Percentiles rank a stretch among this genome's conserved stretches.
These are phyloP conservation scores for Heteromormyrus szaboi DNA, from an alignment of 2,797 vertebrate genomes.

Conservation along the genomic window DNA sequence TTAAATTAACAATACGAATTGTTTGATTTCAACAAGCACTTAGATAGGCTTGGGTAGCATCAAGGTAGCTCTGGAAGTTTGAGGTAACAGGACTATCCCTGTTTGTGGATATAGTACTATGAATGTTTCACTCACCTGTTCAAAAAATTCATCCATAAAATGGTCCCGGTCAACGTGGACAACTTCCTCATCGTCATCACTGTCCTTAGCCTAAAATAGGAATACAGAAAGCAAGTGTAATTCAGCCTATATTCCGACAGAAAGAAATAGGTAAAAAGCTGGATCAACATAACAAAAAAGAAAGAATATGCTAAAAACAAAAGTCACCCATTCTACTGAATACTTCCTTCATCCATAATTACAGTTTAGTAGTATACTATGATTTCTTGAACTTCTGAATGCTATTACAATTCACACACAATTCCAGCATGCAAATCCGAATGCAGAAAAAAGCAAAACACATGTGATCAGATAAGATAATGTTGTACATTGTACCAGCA, in stretches of 20 bases:
- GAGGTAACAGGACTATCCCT: not conserved
- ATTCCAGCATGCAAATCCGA: not conserved
- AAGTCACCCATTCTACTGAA: not conserved
- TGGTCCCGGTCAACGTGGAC: constrained; percentile 86
- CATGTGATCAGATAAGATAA: not conserved
- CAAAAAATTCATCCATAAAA: constrained; percentile 94
- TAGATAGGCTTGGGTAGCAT: not conserved
- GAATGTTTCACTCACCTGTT: constrained; percentile 66
- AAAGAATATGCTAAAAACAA: not conserved
- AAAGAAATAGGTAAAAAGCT: not conserved
- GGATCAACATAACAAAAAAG: not conserved
- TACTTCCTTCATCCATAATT: not conserved
- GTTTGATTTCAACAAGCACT: not conserved
- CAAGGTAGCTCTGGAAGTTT: not conserved
- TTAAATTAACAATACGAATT: not conserved
- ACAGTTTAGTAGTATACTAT: not conserved
- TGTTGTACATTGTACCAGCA: not conserved
- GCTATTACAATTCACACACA: not conserved
- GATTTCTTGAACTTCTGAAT: not conserved
- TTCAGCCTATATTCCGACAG: not conserved
- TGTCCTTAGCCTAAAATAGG: constrained; percentile 79
- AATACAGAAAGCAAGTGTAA: constrained; percentile 2
- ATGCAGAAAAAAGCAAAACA: not conserved
- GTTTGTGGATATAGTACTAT: not conserved
- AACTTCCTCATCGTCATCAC: constrained; percentile 87